phyloP scores from a whole-genome alignment of 2,888 invertebrate species.

The Gortyna flavago region DNA sequence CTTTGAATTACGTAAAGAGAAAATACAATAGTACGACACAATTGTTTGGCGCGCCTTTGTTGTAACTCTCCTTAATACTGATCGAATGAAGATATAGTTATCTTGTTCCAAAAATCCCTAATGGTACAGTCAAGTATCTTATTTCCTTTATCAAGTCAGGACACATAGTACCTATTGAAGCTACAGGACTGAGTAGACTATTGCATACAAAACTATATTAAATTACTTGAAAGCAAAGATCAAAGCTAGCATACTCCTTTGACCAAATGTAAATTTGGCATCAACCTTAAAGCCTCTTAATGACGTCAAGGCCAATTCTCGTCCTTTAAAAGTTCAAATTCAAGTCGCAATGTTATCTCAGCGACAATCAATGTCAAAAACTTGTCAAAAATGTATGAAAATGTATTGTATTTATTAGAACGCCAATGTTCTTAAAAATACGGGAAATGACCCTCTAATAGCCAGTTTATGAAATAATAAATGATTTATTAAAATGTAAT shows the following conservation, averaged over 20 bases:
- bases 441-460: not conserved
- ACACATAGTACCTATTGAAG: no score
- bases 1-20: constrained; percentile 50
- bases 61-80: constrained; percentile 9
- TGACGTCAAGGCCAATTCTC: no score
- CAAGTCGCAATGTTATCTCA: not conserved
- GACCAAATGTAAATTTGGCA: not conserved
- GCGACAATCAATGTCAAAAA: no score
- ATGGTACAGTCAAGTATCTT: not conserved
- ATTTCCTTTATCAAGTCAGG: not conserved
- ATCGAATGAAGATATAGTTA: constrained; percentile 41
- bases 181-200: not conserved
- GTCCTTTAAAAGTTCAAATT: not conserved
- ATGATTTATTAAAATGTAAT: not conserved
- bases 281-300: not conserved
- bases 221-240: not conserved
- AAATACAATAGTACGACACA: constrained; percentile 12
- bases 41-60: constrained; percentile 43
- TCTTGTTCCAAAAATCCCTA: constrained; percentile 17
- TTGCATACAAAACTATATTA: not conserved
- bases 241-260: not conserved
- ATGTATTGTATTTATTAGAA: no score
- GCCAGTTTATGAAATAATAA: not conserved
- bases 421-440: no score
- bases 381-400: no score